phyloP scores from a whole-genome alignment of 2,113 vertebrate genomes.

The Caretta caretta region DNA sequence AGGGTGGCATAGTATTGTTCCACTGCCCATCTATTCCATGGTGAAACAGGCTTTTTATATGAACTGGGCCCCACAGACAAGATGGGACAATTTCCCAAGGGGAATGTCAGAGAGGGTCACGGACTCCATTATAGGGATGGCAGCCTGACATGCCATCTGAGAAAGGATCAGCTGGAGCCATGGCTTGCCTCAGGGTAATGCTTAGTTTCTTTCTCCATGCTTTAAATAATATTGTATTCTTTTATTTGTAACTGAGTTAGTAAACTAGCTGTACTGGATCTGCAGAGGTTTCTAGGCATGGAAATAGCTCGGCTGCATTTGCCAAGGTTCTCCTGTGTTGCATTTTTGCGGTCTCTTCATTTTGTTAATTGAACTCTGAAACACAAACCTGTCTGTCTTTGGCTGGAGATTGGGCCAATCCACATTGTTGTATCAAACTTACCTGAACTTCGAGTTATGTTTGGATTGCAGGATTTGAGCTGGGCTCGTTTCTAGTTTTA shows the following conservation, averaged over 20 bases:
- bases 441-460: not conserved
- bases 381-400: not conserved
- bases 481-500: not conserved
- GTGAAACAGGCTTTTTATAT: not conserved
- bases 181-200: not conserved
- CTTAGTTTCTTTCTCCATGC: not conserved
- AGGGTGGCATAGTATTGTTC: not conserved
- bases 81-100: not conserved
- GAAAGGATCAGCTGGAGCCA: not conserved
- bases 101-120: not conserved
- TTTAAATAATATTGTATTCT: not conserved
- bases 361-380: not conserved
- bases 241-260: not conserved
- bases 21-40: accelerated
- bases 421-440: not conserved
- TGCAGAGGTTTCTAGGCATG: not conserved
- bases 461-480: not conserved
- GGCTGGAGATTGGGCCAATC: not conserved
- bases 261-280: too few relatives aligned
- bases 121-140: not conserved
- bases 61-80: not conserved
- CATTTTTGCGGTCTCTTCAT: not conserved
- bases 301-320: not conserved
- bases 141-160: not conserved
- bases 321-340: not conserved